Conservation (phyloP, 2,888 invertebrate genomes). For the Hylaea fasciaria region DNA sequence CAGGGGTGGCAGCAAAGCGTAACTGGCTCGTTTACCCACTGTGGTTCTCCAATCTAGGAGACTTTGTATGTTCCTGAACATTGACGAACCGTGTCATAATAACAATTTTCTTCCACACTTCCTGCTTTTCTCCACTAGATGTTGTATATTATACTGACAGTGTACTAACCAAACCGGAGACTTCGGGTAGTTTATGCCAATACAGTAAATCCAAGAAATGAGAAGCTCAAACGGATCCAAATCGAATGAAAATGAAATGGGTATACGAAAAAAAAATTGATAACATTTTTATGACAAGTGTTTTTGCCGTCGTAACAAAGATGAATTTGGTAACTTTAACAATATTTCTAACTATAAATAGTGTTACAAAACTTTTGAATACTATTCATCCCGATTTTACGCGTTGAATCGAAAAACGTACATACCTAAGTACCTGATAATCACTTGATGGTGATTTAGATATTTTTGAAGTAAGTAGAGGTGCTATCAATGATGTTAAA, state of each 20-base stretch:
- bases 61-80: constrained; percentile 5
- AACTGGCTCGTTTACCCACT: constrained; percentile 59
- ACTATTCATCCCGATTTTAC: too few species aligned
- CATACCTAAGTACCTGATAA: too few species aligned
- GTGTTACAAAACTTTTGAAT: too few species aligned
- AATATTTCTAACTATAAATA: too few species aligned
- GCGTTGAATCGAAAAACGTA: too few species aligned
- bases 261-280: not conserved
- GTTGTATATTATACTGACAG: constrained; percentile 11
- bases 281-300: not conserved
- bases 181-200: constrained; percentile 13
- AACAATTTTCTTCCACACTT: constrained; percentile 1
- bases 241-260: constrained; percentile 34
- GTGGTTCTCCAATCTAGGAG: constrained; percentile 33
- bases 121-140: not conserved
- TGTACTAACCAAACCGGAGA: constrained; percentile 4
- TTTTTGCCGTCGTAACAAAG: not conserved
- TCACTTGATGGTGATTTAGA: too few species aligned
- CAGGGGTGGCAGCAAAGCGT: constrained; percentile 61
- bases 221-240: constrained; percentile 41
- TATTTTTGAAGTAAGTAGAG: too few species aligned
- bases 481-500: too few species aligned
- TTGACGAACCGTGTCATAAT: constrained; percentile 10
- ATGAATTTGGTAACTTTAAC: too few species aligned
- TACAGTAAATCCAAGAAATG: constrained; percentile 30